phyloP scores from a whole-genome alignment of 1,140 invertebrate genomes.

The Amyelois transitella region DNA sequence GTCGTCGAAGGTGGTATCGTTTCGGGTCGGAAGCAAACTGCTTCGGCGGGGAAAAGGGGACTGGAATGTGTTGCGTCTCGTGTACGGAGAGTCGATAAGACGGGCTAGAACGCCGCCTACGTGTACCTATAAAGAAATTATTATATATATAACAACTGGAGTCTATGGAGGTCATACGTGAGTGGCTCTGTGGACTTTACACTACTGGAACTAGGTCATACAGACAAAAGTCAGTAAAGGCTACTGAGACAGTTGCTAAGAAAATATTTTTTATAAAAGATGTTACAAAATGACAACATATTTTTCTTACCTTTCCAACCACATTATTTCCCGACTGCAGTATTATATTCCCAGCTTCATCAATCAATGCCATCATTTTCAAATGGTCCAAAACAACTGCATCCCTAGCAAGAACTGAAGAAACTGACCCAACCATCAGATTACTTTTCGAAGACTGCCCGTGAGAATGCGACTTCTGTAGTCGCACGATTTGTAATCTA shows the following conservation, averaged over 20 bases:
- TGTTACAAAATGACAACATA: background rate
- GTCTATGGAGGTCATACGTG: too few relatives aligned
- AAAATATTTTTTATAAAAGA: too few relatives aligned
- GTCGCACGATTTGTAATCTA: constrained; percentile 82
- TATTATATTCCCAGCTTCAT: constrained; percentile 85
- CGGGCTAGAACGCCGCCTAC: constrained; percentile 82
- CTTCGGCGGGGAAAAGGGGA: constrained; percentile 79
- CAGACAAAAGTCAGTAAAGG: too few relatives aligned
- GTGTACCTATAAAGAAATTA: constrained; percentile 74
- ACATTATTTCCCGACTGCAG: constrained; percentile 87
- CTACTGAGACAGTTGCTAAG: too few relatives aligned
- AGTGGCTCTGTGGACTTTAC: too few relatives aligned
- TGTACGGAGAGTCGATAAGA: constrained; percentile 77
- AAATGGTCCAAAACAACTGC: constrained; percentile 85
- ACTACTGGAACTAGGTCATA: too few relatives aligned
- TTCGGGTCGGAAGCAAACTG: constrained; percentile 78
- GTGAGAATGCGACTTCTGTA: constrained; percentile 82
- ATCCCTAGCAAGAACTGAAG: constrained; percentile 86
- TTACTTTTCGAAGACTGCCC: constrained; percentile 68
- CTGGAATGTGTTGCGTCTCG: constrained; percentile 68
- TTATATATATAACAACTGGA: background rate
- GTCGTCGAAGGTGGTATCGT: constrained; percentile 74
- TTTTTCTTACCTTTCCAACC: constrained; percentile 81
- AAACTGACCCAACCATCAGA: constrained; percentile 84
- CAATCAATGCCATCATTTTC: constrained; percentile 88